A percentile compares a stretch with the other conserved stretches of the same genome.
Evolutionary conservation across 2,888 invertebrate genomes (phyloP).

Genomic region (Beris chalybata): DNA sequence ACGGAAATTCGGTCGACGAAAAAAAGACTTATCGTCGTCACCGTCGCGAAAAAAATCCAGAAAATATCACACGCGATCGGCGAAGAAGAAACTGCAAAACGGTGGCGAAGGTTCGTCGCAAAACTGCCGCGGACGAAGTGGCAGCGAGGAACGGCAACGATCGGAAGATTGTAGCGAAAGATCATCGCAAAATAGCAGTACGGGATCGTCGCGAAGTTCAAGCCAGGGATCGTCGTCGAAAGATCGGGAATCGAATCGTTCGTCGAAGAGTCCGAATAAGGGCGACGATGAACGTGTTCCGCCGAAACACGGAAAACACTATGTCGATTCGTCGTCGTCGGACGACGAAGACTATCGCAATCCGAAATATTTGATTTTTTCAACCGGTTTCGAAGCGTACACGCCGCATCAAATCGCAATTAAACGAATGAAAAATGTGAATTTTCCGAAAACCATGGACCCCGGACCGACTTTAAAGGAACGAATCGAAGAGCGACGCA

Average conservation of each 20-base stretch:
- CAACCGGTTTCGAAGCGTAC: slow-evolving; percentile 79
- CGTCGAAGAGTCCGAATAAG: neutral
- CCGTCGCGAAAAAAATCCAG: slow-evolving; percentile 21
- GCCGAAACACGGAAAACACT: slow-evolving; percentile 25
- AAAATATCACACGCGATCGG: neutral
- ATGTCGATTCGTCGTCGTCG: slow-evolving; percentile 42
- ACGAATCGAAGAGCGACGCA: slow-evolving; percentile 63
- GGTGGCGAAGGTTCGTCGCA: slow-evolving; percentile 1
- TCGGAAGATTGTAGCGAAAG: no score
- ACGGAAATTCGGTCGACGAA: slow-evolving; percentile 41
- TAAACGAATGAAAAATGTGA: slow-evolving; percentile 70
- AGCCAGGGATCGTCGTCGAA: slow-evolving; percentile 5
- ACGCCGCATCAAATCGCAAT: slow-evolving; percentile 84
- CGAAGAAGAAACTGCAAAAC: neutral
- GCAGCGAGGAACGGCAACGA: no score
- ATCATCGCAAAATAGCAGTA: no score
- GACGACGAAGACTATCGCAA: slow-evolving; percentile 67
- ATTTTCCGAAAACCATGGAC: slow-evolving; percentile 68
- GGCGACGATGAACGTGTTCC: slow-evolving; percentile 10
- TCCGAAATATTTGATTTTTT: slow-evolving; percentile 70
- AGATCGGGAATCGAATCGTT: slow-evolving; percentile 33
- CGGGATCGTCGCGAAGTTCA: neutral
- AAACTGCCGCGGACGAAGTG: no score
- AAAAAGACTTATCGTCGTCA: slow-evolving; percentile 24
- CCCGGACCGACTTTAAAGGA: slow-evolving; percentile 70